Evolutionary conservation across 2,113 vertebrate species (phyloP).

Genomic region (Marmota flaviventris): DNA sequence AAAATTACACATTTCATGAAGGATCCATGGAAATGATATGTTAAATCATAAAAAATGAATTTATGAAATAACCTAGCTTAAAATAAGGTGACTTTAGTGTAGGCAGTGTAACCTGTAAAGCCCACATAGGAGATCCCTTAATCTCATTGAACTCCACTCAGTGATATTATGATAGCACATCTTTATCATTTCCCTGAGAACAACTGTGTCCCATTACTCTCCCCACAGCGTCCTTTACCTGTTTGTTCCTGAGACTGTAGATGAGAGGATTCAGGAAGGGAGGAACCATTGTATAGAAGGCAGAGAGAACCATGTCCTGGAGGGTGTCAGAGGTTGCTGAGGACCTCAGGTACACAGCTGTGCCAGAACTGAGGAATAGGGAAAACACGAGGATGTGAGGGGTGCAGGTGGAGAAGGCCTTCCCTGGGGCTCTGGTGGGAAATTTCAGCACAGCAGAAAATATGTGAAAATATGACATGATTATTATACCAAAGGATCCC

Average conservation of each 20-base stretch:
- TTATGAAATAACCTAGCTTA: too few species aligned
- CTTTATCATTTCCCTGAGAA: not conserved
- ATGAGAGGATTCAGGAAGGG: constrained; percentile 69
- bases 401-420: constrained; percentile 56
- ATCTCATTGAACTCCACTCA: not conserved
- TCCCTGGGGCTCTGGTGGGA: not conserved
- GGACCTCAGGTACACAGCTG: constrained; percentile 43
- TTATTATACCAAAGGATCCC: too few species aligned
- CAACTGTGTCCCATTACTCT: not conserved
- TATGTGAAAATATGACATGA: constrained; percentile 53
- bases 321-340: not conserved
- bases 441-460: constrained; percentile 55
- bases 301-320: constrained; percentile 59
- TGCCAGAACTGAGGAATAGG: constrained; percentile 53
- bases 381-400: constrained; percentile 59
- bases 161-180: not conserved
- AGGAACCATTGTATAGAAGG: constrained; percentile 38
- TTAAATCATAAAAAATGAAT: too few species aligned
- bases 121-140: too few species aligned
- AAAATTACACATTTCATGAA: too few species aligned
- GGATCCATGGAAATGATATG: too few species aligned
- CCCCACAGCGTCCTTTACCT: constrained; percentile 37
- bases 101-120: too few species aligned
- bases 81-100: too few species aligned
- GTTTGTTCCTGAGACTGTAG: constrained; percentile 71